These are phyloP conservation scores for Tuta absoluta DNA, from an alignment of 2,888 invertebrate genomes.

Conservation along the genomic window DNA sequence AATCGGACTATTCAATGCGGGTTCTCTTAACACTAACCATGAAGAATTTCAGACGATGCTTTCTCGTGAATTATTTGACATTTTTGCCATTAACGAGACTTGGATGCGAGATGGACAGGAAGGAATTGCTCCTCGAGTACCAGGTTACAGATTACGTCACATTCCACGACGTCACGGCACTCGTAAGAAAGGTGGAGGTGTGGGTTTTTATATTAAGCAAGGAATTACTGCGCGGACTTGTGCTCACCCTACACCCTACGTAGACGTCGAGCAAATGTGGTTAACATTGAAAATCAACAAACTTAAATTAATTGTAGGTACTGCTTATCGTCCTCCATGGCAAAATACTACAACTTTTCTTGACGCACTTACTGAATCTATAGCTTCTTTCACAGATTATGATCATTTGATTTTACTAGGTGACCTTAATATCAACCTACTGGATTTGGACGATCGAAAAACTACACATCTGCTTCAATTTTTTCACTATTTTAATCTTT, in stretches of 20 bases:
- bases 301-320: background rate
- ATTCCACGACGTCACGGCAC: constrained; percentile 14
- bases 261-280: constrained; percentile 22
- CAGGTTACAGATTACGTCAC: constrained; percentile 26
- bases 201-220: constrained; percentile 16
- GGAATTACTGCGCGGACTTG: constrained; percentile 8
- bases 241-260: constrained; percentile 6
- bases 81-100: constrained; percentile 29
- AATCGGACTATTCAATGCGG: too few relatives aligned
- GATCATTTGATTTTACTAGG: constrained; percentile 9
- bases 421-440: too few relatives aligned
- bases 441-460: constrained; percentile 16
- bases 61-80: constrained; percentile 13
- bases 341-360: constrained; percentile 6
- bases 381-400: background rate
- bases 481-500: background rate
- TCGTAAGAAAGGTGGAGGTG: constrained; percentile 22
- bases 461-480: background rate
- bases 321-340: constrained; percentile 22
- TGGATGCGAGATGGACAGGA: constrained; percentile 28
- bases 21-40: too few relatives aligned
- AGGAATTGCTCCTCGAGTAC: constrained; percentile 22
- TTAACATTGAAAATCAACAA: background rate
- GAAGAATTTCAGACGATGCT: background rate
- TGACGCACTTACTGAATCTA: constrained; percentile 18